Base-by-base conservation (phyloP, 2,888 invertebrate species). In the Periphyllus acericola region DNA sequence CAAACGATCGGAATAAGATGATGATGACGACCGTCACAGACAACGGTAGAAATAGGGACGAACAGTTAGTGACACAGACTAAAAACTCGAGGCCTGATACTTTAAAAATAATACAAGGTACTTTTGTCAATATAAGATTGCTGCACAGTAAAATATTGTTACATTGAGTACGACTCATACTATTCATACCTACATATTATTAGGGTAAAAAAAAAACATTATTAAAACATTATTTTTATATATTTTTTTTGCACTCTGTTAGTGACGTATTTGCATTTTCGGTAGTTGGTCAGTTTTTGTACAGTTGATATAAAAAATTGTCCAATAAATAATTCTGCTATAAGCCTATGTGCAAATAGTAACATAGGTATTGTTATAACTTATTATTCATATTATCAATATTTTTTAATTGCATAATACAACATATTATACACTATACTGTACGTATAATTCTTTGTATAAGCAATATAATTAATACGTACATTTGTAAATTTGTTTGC, bases 41-140 rank as follows among this genome's bases (percentile, higher is more conserved):
- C n/a, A 32, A 8, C 25, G 36, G 17, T 6, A 25, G 21, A 2
- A 46, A 32, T 25, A 40, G 36, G 40, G 74, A 80, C 25, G 60
- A 80, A 40, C 40, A 4, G 55, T 14, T 25, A 29, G 32, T 46
- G n/a, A 21, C 34, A 8, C 78, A 71, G 79, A 80, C 36, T 87
- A 87, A 87, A 21, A 74, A 80, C 60, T 25, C 40, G 40, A 71
- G 86, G 71, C 86, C 86, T 29, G 86, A 87, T 40, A 87, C 86
- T 72, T 87, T 87, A 72, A 87, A 87, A 74, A 80, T 87, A 74
- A 87, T 80, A 29, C 74, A 87, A 87, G 86, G 86, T 87, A 87
- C 72, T 83, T 29, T 68, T 36, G 4, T 32, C 29, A 17, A n/a
- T 29, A 72, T 71, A 29, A 60, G 71, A 17, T 71, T 29, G 29